Evolutionary conservation across 2,797 vertebrate species (phyloP).

Genomic region (Cyclura pinguis): DNA sequence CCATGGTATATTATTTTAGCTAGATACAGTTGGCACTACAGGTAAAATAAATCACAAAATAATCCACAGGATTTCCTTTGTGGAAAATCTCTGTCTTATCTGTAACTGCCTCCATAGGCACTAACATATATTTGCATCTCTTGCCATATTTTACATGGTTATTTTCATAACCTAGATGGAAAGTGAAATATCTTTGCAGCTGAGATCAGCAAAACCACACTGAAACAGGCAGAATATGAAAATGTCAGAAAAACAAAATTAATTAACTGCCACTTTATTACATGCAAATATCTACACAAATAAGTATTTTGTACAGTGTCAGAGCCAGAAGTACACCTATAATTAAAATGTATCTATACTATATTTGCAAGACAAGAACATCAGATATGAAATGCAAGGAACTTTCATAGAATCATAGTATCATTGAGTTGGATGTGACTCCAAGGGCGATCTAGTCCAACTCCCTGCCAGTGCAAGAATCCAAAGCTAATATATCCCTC

Average conservation of each 20-base stretch:
- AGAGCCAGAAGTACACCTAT: constrained; percentile 4
- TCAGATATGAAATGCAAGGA: not conserved
- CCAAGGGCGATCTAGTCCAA: too few relatives aligned
- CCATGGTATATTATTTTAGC: not conserved
- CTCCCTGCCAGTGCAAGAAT: too few relatives aligned
- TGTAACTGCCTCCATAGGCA: constrained; percentile 32
- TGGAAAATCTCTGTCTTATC: constrained; percentile 24
- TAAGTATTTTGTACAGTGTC: not conserved
- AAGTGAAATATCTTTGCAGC: constrained; percentile 43
- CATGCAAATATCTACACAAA: not conserved
- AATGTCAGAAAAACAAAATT: constrained; percentile 53
- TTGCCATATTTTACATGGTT: constrained; percentile 43
- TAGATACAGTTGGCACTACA: not conserved
- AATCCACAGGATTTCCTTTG: constrained; percentile 44
- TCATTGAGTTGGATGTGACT: too few relatives aligned
- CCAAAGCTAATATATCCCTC: too few relatives aligned
- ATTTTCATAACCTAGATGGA: constrained; percentile 37
- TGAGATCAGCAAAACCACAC: constrained; percentile 28
- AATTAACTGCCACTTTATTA: constrained; percentile 7
- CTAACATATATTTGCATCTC: constrained; percentile 46
- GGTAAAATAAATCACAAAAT: constrained; percentile 32
- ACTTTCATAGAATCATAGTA: too few relatives aligned
- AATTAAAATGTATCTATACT: constrained; percentile 38
- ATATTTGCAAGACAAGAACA: not conserved
- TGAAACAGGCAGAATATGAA: constrained; percentile 33